These are phyloP conservation scores for Bombylius major DNA, from an alignment of 2,888 invertebrate genomes.

Conservation along the genomic window DNA sequence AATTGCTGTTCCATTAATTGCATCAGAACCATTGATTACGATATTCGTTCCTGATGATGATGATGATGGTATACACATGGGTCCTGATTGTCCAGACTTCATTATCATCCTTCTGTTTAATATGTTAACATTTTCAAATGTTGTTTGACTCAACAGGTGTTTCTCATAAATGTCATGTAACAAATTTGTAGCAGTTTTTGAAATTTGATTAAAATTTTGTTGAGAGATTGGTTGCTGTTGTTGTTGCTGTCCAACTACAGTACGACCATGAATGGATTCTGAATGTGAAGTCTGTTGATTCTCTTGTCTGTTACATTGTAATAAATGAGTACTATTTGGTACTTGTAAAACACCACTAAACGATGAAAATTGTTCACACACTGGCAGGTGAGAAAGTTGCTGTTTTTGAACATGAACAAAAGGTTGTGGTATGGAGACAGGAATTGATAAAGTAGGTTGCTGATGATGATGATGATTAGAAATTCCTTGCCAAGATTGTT, in stretches of 20 bases:
- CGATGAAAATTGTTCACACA: background rate
- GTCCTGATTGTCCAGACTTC: background rate
- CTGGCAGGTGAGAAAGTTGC: background rate
- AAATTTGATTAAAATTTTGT: slow-evolving; percentile 28
- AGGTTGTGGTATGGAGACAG: slow-evolving; percentile 20
- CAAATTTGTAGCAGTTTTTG: slow-evolving; percentile 27
- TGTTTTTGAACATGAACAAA: slow-evolving; percentile 5
- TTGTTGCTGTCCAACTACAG: slow-evolving; percentile 9
- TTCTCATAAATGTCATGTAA: slow-evolving; percentile 29
- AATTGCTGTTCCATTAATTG: background rate
- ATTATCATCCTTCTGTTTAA: background rate
- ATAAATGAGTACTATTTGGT: background rate
- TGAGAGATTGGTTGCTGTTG: slow-evolving; percentile 8
- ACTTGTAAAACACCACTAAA: background rate
- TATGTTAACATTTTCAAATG: slow-evolving; percentile 18
- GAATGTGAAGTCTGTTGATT: slow-evolving; percentile 1
- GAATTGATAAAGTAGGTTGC: slow-evolving; percentile 20
- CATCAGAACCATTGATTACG: background rate
- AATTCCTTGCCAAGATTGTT: slow-evolving; percentile 6
- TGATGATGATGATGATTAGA: slow-evolving; percentile 6
- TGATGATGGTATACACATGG: background rate
- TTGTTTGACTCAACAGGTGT: slow-evolving; percentile 29
- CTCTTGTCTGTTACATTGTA: background rate
- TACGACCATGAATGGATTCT: background rate
- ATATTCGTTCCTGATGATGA: background rate